phyloP scores from a whole-genome alignment of 2,113 vertebrate genomes.

The Colossoma macropomum region DNA sequence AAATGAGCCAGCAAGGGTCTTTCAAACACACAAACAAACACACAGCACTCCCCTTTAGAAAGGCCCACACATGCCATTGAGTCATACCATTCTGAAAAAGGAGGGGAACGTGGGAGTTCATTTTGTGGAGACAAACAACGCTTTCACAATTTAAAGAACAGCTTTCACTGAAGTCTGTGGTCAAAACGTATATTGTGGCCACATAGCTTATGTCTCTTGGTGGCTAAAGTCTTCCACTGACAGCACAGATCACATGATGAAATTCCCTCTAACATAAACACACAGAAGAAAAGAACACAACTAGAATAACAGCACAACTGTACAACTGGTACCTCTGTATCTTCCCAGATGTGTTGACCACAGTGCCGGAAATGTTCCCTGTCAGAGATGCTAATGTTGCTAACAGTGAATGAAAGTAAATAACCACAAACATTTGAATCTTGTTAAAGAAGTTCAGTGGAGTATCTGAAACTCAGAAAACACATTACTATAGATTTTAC shows the following conservation, averaged over 20 bases:
- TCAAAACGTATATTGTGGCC: slow-evolving; percentile 61
- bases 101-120: slow-evolving; percentile 30
- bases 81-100: slow-evolving; percentile 38
- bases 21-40: slow-evolving; percentile 47
- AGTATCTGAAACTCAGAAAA: too few species aligned
- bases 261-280: background rate
- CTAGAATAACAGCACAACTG: background rate
- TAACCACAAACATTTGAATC: too few species aligned
- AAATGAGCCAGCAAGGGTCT: slow-evolving; percentile 23
- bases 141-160: slow-evolving; percentile 52
- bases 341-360: background rate
- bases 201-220: slow-evolving; percentile 58
- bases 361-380: too few species aligned
- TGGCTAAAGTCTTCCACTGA: slow-evolving; percentile 36
- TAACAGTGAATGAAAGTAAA: too few species aligned
- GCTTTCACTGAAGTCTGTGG: slow-evolving; percentile 48
- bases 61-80: slow-evolving; percentile 30
- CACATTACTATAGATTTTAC: too few species aligned
- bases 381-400: too few species aligned
- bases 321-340: background rate
- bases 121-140: slow-evolving; percentile 40
- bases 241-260: background rate
- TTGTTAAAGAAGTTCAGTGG: too few species aligned
- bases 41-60: slow-evolving; percentile 24
- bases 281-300: background rate